Base-by-base conservation (phyloP, 2,888 invertebrate genomes). In the Dinocampus coccinellae region DNA sequence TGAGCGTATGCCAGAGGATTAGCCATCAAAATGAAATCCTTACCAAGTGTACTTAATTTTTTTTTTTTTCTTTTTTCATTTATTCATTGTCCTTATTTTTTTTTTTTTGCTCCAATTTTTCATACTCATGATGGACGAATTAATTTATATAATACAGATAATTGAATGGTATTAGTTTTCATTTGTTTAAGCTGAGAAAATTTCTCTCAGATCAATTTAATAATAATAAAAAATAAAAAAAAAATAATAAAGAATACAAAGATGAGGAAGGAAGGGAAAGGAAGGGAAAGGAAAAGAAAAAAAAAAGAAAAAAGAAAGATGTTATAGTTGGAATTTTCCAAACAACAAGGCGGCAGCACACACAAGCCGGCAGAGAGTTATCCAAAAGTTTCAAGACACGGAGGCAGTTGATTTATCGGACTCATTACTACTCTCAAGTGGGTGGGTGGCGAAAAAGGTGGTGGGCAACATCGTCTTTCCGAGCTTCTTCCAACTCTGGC, bases 361-460 rank as follows among this genome's bases (percentile, higher is more conserved):
- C 47, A 47, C 47, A 47, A 34, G 57, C 22, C 39, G 36, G 26
- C 24, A 20, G 63, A 77, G 81, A 85, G 84, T 85, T 86, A 84
- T 85, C 84, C 85, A 75, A 84, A 67, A 87, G 82, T 86, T 86
- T 85, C 82, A 83, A 85, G 86, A 83, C 82, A 83, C 81, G 84
- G 83, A 85, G 81, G 81, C 85, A 82, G 85, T 86, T 87, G 87
- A 87, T 87, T 87, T 87, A 87, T 87, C 85, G 85, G 85, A 84
- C 86, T 87, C 87, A 87, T 87, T 87, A 87, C 86, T 85, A 82
- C 81, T 80, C 78, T 72, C 67, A 69, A 72, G 73, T 62, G 72
- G 62, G 63, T 68, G 61, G 58, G 70, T 67, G 70, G 80, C 81
- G 76, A 77, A 80, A 82, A 80, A 66, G 62, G 70, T 72, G 62